Evolutionary conservation across 2,113 vertebrate species (phyloP).

Genomic region (Bubo bubo): DNA sequence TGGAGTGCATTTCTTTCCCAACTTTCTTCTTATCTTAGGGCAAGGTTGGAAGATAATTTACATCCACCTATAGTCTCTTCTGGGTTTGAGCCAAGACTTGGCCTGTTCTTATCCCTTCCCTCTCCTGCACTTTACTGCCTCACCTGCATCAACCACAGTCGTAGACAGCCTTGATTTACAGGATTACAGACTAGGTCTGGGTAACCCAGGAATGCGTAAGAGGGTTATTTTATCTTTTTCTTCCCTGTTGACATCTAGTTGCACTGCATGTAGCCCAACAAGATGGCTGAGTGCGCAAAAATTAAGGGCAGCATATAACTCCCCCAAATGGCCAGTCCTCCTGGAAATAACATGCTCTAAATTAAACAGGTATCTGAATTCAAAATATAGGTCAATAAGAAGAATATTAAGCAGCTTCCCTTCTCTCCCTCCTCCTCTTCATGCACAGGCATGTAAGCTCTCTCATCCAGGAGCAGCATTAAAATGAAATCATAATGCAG

Average conservation of each 20-base stretch:
- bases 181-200: not conserved
- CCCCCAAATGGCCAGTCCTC: not conserved
- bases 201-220: not conserved
- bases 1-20: not conserved
- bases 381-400: slow-evolving; percentile 29
- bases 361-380: not conserved
- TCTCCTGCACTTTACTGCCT: not conserved
- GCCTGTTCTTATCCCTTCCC: not conserved
- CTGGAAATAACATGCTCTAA: not conserved
- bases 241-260: not conserved
- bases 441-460: not conserved
- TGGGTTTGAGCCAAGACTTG: not conserved
- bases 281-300: not conserved
- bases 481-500: slow-evolving; percentile 51
- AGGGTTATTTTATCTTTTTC: not conserved
- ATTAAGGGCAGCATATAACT: not conserved
- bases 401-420: slow-evolving; percentile 27
- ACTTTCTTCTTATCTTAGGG: not conserved
- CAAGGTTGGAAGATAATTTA: not conserved
- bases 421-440: not conserved
- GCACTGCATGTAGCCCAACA: not conserved
- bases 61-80: not conserved
- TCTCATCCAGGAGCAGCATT: slow-evolving; percentile 39
- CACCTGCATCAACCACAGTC: not conserved
- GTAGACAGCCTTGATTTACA: not conserved